Evolutionary conservation across 2,113 vertebrate genomes (phyloP), one percentile per base, ranked within the genome.

Genomic region (Seriola dumerili): DNA sequence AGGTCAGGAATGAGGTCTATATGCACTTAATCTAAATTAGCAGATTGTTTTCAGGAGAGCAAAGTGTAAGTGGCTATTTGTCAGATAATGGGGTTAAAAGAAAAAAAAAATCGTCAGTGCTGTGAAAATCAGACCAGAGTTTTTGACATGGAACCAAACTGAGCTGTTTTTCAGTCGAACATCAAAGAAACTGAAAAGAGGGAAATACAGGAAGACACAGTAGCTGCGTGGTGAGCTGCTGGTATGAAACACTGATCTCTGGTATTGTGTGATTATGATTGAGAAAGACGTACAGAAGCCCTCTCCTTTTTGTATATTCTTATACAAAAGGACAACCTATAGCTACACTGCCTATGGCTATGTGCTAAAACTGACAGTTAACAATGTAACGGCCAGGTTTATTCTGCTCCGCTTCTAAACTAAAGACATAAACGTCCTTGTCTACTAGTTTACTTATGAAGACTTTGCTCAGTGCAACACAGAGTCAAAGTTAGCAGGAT

Each of bases 241-340:
- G 42, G 55, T 69, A 6, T 62, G n/a, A 21, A 38, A 0, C 40
- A 16, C 54, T 52, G 55, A 13, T 69, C 36, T 29, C 17, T 42
- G 42, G 8, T 36, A 8, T 50, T 67, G 21, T 14, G 1, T 63
- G 29, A 50, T 7, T 67, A 3, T 21, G 23, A 38, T 71, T 70
- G 58, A 75, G 34, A 40, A 54, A 64, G 42, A 61, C 34, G 12
- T 42, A 63, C 23, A 76, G 36, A 54, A 44, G 57, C 44, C n/a
- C 5, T 7, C 12, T 57, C 55, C 11, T 38, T 69, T 69, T 55
- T 68, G 55, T 11, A 12, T 63, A 72, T 2, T 11, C 8, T 23
- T 36, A 2, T 2, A 52, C 29, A 58, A 50, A 77, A 29, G 29
- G 38, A 59, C 14, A 19, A 3, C 66, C 17, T 19, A 5, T 19